These are phyloP conservation scores for Coregonus sp. DNA, from an alignment of 2,797 vertebrate genomes.

Conservation along the genomic window DNA sequence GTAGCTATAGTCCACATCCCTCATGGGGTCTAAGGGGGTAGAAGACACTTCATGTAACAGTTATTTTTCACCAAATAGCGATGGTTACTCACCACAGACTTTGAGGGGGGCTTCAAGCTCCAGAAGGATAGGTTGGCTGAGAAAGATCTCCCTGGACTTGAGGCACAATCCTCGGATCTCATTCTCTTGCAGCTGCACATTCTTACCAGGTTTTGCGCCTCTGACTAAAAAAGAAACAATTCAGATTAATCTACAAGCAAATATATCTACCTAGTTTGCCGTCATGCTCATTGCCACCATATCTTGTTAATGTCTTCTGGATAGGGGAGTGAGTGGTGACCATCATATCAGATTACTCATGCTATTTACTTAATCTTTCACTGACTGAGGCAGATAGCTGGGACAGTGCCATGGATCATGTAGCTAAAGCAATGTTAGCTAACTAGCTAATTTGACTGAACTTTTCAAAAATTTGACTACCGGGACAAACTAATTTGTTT, in stretches of 20 bases:
- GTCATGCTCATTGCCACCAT: neutral
- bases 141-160: conserved; percentile 96
- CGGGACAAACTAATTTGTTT: too few relatives aligned
- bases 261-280: neutral
- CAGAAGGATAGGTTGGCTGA: conserved; percentile 96
- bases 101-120: conserved; percentile 98
- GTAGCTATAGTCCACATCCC: neutral
- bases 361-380: neutral
- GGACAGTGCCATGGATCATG: neutral
- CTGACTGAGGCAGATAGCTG: neutral
- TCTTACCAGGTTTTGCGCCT: conserved; percentile 97
- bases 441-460: neutral
- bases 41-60: neutral
- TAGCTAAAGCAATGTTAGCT: neutral
- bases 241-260: conserved; percentile 18
- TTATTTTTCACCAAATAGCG: neutral
- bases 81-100: conserved; percentile 86
- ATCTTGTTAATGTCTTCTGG: neutral
- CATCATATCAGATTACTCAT: neutral
- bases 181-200: conserved; percentile 96
- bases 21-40: neutral
- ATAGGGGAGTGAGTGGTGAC: neutral
- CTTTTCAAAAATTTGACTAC: neutral
- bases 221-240: conserved; percentile 77
- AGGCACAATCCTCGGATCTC: conserved; percentile 96